Conservation (phyloP, 2,797 vertebrate genomes). For the Chrosomus eos region DNA sequence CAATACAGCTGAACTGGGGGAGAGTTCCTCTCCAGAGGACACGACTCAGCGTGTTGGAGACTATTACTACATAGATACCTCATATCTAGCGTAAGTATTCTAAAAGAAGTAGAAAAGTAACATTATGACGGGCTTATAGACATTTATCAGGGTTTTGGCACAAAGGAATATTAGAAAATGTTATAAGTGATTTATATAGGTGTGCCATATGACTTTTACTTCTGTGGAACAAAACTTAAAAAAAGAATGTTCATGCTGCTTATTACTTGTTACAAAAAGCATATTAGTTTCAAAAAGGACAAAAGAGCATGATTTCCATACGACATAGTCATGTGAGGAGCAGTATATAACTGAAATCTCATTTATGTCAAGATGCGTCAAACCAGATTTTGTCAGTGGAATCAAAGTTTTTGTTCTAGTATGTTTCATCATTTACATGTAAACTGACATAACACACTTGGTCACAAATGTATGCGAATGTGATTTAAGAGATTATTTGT, state of each 20-base stretch:
- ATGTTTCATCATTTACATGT: not conserved
- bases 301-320: not conserved
- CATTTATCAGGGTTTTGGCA: not conserved
- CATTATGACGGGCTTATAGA: not conserved
- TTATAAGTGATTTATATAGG: not conserved
- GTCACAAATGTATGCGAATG: not conserved
- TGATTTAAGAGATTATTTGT: not conserved
- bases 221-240: conserved; percentile 25
- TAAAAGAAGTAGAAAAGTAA: not conserved
- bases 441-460: not conserved
- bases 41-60: not conserved
- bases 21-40: conserved; percentile 3
- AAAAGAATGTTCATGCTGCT: not conserved
- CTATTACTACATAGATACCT: conserved; percentile 16
- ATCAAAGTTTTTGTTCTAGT: not conserved
- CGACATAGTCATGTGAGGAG: not conserved
- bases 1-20: conserved; percentile 58
- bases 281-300: not conserved
- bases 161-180: not conserved
- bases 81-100: conserved; percentile 13
- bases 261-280: not conserved
- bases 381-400: not conserved
- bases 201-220: not conserved
- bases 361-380: not conserved
- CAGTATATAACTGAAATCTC: not conserved